Percentiles rank a stretch among this genome's conserved stretches.
Evolutionary conservation across 2,797 vertebrate genomes (phyloP).

Genomic region (Sphenopsis melanotis): DNA sequence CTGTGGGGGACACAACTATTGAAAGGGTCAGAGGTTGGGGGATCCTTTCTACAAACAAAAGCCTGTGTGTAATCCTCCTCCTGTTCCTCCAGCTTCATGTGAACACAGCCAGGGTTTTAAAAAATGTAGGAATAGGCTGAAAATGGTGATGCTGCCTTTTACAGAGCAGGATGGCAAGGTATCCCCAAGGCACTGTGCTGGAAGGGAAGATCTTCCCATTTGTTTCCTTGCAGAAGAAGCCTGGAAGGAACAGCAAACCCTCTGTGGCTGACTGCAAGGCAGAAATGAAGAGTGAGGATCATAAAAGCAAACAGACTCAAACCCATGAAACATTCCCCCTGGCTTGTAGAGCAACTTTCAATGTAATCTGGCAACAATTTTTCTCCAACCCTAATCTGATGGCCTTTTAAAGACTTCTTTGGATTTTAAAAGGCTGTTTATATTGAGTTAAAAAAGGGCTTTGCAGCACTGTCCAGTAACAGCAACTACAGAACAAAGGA

Average conservation of each 20-base stretch:
- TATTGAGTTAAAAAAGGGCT: background rate
- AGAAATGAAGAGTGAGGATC: background rate
- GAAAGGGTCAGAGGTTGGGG: background rate
- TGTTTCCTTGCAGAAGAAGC: background rate
- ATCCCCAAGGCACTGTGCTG: background rate
- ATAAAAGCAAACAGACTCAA: background rate
- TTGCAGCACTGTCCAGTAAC: background rate
- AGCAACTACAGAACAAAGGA: background rate
- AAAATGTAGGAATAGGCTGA: background rate
- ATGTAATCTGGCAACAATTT: background rate
- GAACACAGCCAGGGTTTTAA: background rate
- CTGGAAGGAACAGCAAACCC: background rate
- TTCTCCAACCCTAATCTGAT: background rate
- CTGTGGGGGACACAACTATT: background rate
- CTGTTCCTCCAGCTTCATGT: background rate
- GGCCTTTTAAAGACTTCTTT: background rate
- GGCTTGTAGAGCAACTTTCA: background rate
- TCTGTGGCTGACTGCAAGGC: background rate
- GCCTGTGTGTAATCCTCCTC: background rate
- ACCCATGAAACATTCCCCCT: background rate
- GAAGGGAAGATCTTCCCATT: background rate
- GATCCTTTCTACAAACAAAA: background rate
- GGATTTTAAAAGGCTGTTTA: conserved; percentile 19
- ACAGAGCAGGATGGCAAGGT: background rate
- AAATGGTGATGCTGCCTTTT: background rate